Conservation (phyloP, 2,113 vertebrate species). For the Chionis minor region DNA sequence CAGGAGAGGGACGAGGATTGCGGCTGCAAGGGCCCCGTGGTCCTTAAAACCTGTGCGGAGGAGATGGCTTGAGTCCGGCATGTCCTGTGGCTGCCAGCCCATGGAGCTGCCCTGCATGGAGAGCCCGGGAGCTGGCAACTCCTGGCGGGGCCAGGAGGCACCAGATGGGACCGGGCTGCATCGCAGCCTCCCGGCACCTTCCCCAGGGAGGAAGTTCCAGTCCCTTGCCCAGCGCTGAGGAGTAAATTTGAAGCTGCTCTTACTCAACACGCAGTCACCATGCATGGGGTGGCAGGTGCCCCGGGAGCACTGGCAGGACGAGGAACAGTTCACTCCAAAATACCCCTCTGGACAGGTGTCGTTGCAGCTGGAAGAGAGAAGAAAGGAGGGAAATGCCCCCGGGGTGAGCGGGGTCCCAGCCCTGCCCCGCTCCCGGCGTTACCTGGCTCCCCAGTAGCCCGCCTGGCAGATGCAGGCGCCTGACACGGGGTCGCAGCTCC, state of each 20-base stretch:
- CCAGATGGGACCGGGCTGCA: background rate
- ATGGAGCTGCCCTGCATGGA: accelerated
- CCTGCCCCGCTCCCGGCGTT: background rate
- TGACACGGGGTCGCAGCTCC: slow-evolving; percentile 84
- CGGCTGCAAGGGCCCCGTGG: slow-evolving; percentile 68
- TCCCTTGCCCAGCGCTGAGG: background rate
- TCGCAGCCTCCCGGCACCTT: background rate
- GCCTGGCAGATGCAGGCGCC: slow-evolving; percentile 86
- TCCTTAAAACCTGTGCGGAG: slow-evolving; percentile 56
- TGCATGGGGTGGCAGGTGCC: slow-evolving; percentile 76
- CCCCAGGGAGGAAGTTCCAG: accelerated
- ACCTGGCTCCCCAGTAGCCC: slow-evolving; percentile 91
- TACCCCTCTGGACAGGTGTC: slow-evolving; percentile 80
- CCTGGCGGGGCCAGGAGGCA: background rate
- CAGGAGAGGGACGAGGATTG: slow-evolving; percentile 80
- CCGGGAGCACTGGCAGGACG: slow-evolving; percentile 77
- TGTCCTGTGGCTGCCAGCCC: background rate
- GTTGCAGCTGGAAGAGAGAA: slow-evolving; percentile 84
- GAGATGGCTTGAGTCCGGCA: background rate
- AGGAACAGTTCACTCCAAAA: slow-evolving; percentile 89
- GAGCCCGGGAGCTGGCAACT: background rate
- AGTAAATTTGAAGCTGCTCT: background rate
- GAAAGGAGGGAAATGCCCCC: background rate
- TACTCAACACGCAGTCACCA: slow-evolving; percentile 86
- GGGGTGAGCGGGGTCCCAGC: accelerated